Evolutionary conservation across 2,797 vertebrate genomes (phyloP).

Genomic region (Enteromius paludinosus): DNA sequence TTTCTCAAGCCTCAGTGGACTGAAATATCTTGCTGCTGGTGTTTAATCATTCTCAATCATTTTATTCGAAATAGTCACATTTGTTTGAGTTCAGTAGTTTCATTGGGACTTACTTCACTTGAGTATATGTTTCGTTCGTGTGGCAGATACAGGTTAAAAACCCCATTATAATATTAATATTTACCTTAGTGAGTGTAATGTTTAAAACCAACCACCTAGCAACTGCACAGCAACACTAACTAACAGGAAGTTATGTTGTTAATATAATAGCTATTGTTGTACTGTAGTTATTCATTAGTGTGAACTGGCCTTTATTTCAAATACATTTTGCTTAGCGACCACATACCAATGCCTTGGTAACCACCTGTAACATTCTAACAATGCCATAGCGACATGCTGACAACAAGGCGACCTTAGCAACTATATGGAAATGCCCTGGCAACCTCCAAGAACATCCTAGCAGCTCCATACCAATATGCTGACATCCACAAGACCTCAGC

Average conservation of each 20-base stretch:
- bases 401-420: neutral
- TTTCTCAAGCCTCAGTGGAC: constrained; percentile 13
- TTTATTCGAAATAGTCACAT: neutral
- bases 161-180: neutral
- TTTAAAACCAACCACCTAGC: neutral
- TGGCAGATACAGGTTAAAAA: neutral
- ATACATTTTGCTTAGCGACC: neutral
- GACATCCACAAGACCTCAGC: too few relatives aligned
- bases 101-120: neutral
- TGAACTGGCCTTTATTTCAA: neutral
- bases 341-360: neutral
- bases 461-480: neutral
- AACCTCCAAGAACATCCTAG: neutral
- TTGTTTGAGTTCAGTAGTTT: neutral
- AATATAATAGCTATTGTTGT: neutral
- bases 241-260: neutral
- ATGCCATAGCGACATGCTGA: neutral
- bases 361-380: neutral
- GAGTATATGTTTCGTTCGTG: neutral
- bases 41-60: neutral
- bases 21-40: neutral
- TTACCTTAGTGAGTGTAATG: neutral
- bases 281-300: neutral
- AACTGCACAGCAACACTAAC: neutral
- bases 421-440: neutral